These are phyloP conservation scores for Festucalex cinctus DNA, from an alignment of 2,113 vertebrate species.

Conservation along the genomic window DNA sequence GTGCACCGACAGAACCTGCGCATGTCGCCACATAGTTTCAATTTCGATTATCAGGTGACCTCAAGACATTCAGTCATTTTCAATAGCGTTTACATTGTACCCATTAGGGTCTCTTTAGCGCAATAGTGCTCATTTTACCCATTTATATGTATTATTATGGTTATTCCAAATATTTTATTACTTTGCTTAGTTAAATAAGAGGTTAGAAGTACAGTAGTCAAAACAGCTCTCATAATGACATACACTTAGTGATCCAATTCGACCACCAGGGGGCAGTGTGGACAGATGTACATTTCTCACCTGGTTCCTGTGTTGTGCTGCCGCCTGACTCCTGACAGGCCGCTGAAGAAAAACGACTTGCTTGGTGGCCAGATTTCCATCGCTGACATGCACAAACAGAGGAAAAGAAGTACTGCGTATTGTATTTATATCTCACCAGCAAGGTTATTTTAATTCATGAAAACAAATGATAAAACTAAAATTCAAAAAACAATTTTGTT, in stretches of 20 bases:
- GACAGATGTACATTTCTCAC: conserved; percentile 39
- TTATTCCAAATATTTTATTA: too few relatives aligned
- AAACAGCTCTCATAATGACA: background rate
- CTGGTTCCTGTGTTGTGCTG: conserved; percentile 45
- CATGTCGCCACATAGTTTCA: background rate
- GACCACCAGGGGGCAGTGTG: conserved; percentile 29
- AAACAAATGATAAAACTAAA: too few relatives aligned
- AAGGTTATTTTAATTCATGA: too few relatives aligned
- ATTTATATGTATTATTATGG: too few relatives aligned
- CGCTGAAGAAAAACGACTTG: conserved; percentile 96
- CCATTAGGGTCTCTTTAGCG: too few relatives aligned
- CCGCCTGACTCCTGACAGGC: conserved; percentile 69
- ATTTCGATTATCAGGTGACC: background rate
- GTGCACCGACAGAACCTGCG: conserved; percentile 30
- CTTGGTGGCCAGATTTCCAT: conserved; percentile 94
- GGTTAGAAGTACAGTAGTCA: too few relatives aligned
- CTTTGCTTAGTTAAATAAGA: too few relatives aligned
- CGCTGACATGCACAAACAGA: conserved; percentile 64
- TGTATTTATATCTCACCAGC: too few relatives aligned
- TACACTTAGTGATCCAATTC: background rate
- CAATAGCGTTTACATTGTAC: background rate
- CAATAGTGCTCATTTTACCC: too few relatives aligned
- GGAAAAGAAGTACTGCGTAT: background rate
- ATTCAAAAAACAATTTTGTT: too few relatives aligned
- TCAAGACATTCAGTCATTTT: background rate